phyloP scores from a whole-genome alignment of 2,797 vertebrate genomes.

The Sciurus vulgaris region DNA sequence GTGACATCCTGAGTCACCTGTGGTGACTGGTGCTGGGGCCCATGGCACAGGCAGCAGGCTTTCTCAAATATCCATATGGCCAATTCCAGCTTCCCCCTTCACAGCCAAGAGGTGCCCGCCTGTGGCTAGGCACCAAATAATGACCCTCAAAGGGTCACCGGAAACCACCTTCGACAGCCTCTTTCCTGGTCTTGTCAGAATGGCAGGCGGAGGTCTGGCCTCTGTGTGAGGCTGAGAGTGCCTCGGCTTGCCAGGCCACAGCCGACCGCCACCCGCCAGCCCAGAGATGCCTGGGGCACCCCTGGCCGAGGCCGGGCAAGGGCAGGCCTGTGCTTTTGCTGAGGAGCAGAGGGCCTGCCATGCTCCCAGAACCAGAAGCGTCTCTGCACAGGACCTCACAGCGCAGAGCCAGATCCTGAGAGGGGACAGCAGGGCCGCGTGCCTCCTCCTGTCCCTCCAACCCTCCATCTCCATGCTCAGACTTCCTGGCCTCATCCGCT shows the following conservation, averaged over 20 bases:
- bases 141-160: background rate
- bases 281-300: too few relatives aligned
- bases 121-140: background rate
- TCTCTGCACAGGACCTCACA: rapidly evolving
- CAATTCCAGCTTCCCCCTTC: background rate
- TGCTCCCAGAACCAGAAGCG: too few relatives aligned
- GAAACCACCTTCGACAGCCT: background rate
- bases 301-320: background rate
- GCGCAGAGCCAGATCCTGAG: background rate
- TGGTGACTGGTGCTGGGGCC: too few relatives aligned
- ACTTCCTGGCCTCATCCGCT: background rate
- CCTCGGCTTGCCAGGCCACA: background rate
- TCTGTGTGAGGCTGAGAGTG: background rate
- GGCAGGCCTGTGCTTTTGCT: background rate
- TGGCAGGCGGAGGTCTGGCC: background rate
- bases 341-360: background rate
- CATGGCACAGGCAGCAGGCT: rapidly evolving
- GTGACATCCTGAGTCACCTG: too few relatives aligned
- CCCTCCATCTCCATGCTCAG: background rate
- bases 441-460: background rate
- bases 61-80: background rate
- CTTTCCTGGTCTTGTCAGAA: background rate
- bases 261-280: background rate
- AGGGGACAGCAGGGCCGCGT: background rate
- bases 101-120: background rate